phyloP scores from a whole-genome alignment of 1,140 invertebrate species.

The Triops longicaudatus region DNA sequence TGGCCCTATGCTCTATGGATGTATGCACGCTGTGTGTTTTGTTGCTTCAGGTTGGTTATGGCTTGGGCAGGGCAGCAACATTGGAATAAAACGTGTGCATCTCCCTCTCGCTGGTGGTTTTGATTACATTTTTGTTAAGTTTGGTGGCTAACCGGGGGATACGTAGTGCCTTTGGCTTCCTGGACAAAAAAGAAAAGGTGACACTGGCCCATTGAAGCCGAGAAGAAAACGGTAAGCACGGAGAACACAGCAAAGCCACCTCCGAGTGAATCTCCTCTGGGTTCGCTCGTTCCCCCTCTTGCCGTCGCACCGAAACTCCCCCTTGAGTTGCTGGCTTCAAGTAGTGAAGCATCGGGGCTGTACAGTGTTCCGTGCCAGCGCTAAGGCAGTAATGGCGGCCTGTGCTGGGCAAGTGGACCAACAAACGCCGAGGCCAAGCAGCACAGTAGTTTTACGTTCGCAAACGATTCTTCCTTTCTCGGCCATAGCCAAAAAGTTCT shows the following conservation, averaged over 20 bases:
- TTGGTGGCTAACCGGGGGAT: neutral
- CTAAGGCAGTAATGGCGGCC: constrained; percentile 13
- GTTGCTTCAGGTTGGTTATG: constrained; percentile 14
- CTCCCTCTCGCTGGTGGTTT: neutral
- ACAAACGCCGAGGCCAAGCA: neutral
- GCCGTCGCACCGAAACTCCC: too few species aligned
- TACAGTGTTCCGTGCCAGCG: constrained; percentile 8
- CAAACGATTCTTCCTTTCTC: neutral
- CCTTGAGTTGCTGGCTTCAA: too few species aligned
- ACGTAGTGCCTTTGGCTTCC: neutral
- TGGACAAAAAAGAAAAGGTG: neutral
- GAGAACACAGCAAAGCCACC: neutral
- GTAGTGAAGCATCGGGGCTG: neutral
- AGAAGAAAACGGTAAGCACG: neutral
- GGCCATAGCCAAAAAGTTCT: neutral
- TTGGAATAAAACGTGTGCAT: constrained; percentile 11
- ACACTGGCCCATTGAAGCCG: neutral
- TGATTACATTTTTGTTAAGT: neutral
- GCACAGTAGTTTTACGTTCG: neutral
- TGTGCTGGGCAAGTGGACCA: neutral
- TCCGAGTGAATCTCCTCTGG: neutral
- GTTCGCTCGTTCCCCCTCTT: too few species aligned
- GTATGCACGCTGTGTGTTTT: constrained; percentile 14
- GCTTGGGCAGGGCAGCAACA: constrained; percentile 7
- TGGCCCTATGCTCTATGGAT: constrained; percentile 11